A percentile compares a stretch with the other conserved stretches of the same genome.
phyloP scores from a whole-genome alignment of 1,140 invertebrate species.

The Nixonia krombeini region DNA sequence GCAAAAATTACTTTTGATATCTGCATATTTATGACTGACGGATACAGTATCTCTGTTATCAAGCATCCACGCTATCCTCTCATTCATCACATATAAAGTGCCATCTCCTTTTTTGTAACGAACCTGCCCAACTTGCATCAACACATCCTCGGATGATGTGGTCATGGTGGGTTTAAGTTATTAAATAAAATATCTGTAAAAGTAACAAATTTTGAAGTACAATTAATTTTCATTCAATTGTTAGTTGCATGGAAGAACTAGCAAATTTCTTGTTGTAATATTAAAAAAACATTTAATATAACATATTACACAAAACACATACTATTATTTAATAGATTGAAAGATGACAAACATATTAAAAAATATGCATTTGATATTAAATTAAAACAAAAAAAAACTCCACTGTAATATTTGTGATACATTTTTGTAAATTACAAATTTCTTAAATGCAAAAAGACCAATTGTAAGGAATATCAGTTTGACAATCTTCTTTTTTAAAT shows the following conservation, averaged over 20 bases:
- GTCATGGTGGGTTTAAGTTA: constrained; percentile 75
- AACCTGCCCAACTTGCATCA: constrained; percentile 92
- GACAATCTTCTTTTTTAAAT: too few species aligned
- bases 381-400: too few species aligned
- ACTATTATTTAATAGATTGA: too few species aligned
- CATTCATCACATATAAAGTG: constrained; percentile 95
- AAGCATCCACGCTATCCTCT: constrained; percentile 95
- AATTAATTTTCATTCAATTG: not conserved
- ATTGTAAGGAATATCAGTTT: too few species aligned
- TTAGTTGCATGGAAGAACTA: constrained; percentile 13
- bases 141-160: constrained; percentile 91
- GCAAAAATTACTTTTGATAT: constrained; percentile 98
- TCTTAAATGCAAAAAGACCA: too few species aligned
- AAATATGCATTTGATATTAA: too few species aligned
- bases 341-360: too few species aligned
- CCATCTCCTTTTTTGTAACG: constrained; percentile 97
- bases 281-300: constrained; percentile 30
- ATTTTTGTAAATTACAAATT: too few species aligned
- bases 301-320: too few species aligned
- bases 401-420: too few species aligned
- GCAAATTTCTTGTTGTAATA: too few species aligned
- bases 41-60: constrained; percentile 92
- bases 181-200: constrained; percentile 51
- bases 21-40: constrained; percentile 93
- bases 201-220: constrained; percentile 15